Base-by-base conservation (phyloP, 2,113 vertebrate species). In the Aspidoscelis tigris region DNA sequence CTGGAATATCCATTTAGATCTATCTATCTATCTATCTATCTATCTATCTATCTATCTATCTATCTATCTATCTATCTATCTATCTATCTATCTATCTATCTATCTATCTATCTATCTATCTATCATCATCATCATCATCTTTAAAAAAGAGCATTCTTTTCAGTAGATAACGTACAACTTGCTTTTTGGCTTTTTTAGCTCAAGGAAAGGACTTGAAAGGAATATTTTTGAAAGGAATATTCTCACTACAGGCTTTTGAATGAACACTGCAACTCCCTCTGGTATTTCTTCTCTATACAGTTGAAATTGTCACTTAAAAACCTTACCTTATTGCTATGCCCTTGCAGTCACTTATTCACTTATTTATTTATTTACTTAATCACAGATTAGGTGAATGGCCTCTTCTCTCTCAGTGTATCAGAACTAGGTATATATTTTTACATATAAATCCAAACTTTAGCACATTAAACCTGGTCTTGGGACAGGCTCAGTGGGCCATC, bases 391-490 rank as follows among this genome's bases (percentile, higher is more conserved):
- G 3, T 78, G 0, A 84, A 85, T 1, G 14, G 0, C 2, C 3
- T 66, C 4, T 76, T 82, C 0, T 3, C 3, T 21, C 12, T 1
- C 4, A 8, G 76, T 21, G 0, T 64, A 12, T 61, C 5, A 12
- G 24, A 84, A 5, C 14, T 18, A 79, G 69, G 76, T 78, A 18
- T 78, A 68, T 77, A 33, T 55, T 41, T 84, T 77, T 76, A 20
- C 44, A 26, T 66, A 80, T 65, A 83, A 75, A 80, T 81, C 47
- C 87, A 2, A 33, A 90, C 68, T 4, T 61, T 66, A 6, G 41
- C 76, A 86, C 82, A 81, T 84, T 76, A 70, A 14, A 84, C 1
- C 20, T 78, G 5, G 1, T 4, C 43, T 76, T 80, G 61, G 53
- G 58, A 39, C 0, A 80, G 16, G 1, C 55, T 41, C 2, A 0